These are phyloP conservation scores for Pocillopora grandis DNA, from an alignment of 92 coral and sea anemone genomes.

Conservation along the genomic window DNA sequence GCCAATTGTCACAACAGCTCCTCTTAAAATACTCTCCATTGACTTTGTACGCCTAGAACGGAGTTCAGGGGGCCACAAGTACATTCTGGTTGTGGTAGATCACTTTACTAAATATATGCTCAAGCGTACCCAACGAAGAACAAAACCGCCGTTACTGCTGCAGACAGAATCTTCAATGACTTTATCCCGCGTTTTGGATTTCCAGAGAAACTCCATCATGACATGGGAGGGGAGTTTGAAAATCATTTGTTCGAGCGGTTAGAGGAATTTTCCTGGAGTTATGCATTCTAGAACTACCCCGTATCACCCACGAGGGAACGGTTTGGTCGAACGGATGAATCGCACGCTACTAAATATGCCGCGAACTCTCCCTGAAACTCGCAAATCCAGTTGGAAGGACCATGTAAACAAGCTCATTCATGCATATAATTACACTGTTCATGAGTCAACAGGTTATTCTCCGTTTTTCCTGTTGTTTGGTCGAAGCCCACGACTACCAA, in stretches of 20 bases:
- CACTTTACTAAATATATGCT: neutral
- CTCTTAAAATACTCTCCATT: slow-evolving; percentile 43
- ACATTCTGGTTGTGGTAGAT: neutral
- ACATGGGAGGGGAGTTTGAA: slow-evolving; percentile 51
- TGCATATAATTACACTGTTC: slow-evolving; percentile 56
- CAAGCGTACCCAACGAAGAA: neutral
- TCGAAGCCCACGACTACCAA: slow-evolving; percentile 39
- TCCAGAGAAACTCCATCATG: slow-evolving; percentile 35
- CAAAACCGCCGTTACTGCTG: neutral
- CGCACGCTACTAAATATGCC: slow-evolving; percentile 48
- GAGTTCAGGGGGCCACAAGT: slow-evolving; percentile 22
- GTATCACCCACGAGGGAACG: slow-evolving; percentile 44
- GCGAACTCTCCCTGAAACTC: slow-evolving; percentile 52
- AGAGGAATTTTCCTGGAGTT: slow-evolving; percentile 43
- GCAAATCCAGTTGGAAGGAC: slow-evolving; percentile 61
- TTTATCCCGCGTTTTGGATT: neutral
- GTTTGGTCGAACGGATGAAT: slow-evolving; percentile 42
- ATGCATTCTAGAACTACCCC: slow-evolving; percentile 46
- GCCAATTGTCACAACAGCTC: slow-evolving; percentile 49
- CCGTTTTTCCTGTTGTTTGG: slow-evolving; percentile 54
- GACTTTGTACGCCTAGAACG: slow-evolving; percentile 36
- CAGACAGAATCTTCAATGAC: neutral
- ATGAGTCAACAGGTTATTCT: slow-evolving; percentile 51
- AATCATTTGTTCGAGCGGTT: slow-evolving; percentile 39
- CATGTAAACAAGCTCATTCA: slow-evolving; percentile 50